Percentiles rank a stretch among this genome's conserved stretches.
These are phyloP conservation scores for Harpagifer antarcticus DNA, from an alignment of 2,797 vertebrate genomes.

Conservation along the genomic window DNA sequence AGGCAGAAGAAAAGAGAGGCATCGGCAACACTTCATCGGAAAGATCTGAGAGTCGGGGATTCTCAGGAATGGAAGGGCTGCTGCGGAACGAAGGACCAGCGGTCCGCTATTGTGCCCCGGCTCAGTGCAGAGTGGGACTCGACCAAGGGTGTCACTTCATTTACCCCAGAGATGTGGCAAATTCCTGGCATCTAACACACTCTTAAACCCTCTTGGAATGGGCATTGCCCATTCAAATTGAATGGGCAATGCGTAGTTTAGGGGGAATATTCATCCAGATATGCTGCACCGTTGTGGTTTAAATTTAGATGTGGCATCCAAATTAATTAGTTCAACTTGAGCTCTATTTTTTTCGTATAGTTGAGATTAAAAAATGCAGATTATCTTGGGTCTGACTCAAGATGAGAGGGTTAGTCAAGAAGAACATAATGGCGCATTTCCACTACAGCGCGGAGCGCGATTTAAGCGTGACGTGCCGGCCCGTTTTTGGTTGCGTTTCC, in stretches of 20 bases:
- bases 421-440: neutral
- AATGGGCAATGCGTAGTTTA: neutral
- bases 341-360: neutral
- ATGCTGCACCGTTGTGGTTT: neutral
- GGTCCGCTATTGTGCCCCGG: constrained; percentile 60
- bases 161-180: constrained; percentile 37
- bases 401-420: neutral
- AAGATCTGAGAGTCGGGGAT: constrained; percentile 80
- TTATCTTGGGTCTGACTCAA: neutral
- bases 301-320: neutral
- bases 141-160: constrained; percentile 38
- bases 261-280: neutral
- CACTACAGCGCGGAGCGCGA: no score
- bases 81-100: constrained; percentile 64
- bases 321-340: neutral
- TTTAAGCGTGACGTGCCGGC: no score
- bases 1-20: constrained; percentile 76
- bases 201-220: constrained; percentile 7
- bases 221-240: neutral
- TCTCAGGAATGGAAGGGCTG: constrained; percentile 63
- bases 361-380: neutral
- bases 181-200: constrained; percentile 18
- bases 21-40: constrained; percentile 82
- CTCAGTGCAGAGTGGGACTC: constrained; percentile 55
- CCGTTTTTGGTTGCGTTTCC: no score